Evolutionary conservation across 2,797 vertebrate species (phyloP).

Genomic region (Brotula barbata): DNA sequence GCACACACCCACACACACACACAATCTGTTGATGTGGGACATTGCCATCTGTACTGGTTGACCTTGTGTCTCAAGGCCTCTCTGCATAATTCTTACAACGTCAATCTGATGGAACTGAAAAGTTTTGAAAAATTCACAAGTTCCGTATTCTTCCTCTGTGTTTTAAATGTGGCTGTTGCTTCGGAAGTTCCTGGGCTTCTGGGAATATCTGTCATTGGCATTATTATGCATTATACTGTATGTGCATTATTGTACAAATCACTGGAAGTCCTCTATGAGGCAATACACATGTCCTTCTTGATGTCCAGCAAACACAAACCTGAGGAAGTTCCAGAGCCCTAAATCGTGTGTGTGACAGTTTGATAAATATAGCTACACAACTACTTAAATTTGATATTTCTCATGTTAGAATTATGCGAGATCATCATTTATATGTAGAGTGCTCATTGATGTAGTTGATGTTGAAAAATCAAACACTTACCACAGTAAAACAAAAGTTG

Average conservation of each 20-base stretch:
- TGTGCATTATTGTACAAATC: slow-evolving; percentile 19
- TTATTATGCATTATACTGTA: no score
- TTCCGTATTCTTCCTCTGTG: slow-evolving; percentile 32
- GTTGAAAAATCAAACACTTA: no score
- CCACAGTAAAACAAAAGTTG: background rate
- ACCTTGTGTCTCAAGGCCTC: slow-evolving; percentile 18
- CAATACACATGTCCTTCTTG: slow-evolving; percentile 26
- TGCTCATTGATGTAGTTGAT: background rate
- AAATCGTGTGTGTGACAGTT: slow-evolving; percentile 17
- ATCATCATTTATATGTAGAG: background rate
- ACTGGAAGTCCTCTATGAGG: slow-evolving; percentile 54
- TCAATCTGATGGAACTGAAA: background rate
- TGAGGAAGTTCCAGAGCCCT: slow-evolving; percentile 50
- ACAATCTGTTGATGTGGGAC: slow-evolving; percentile 50
- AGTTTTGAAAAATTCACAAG: slow-evolving; percentile 40
- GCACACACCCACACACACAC: slow-evolving; percentile 25
- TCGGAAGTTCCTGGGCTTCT: slow-evolving; percentile 9
- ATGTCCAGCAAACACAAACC: slow-evolving; percentile 25
- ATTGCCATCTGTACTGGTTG: slow-evolving; percentile 46
- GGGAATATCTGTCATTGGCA: slow-evolving; percentile 5
- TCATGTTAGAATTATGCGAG: background rate
- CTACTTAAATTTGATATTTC: background rate
- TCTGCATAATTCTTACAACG: background rate
- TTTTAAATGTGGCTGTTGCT: background rate
- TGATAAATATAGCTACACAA: background rate